phyloP scores from a whole-genome alignment of 2,888 invertebrate species.

The Megaustenia siamemsis region DNA sequence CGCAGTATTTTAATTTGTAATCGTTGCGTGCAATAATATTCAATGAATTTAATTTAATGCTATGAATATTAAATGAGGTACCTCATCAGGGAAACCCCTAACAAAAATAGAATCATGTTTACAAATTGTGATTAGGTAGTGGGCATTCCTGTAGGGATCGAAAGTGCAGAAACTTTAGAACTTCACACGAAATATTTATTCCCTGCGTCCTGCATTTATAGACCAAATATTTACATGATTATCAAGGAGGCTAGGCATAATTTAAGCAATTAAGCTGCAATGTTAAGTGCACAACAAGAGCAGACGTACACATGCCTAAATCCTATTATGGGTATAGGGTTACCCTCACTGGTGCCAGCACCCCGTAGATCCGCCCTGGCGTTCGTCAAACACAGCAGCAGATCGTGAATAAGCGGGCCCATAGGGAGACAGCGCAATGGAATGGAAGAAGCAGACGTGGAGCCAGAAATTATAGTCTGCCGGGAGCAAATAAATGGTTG shows the following conservation, averaged over 20 bases:
- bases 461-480: background rate
- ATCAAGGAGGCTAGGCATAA: conserved; percentile 11
- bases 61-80: no score
- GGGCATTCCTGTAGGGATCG: no score
- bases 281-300: background rate
- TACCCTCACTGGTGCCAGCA: conserved; percentile 34
- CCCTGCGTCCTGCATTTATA: background rate
- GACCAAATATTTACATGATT: conserved; percentile 12
- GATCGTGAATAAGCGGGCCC: conserved; percentile 17
- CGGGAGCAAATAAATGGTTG: background rate
- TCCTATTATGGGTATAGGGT: conserved; percentile 24
- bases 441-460: background rate
- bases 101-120: no score
- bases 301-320: conserved; percentile 7
- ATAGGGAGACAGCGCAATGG: background rate
- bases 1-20: no score
- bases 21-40: no score
- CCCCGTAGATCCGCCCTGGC: conserved; percentile 31
- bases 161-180: no score
- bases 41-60: no score
- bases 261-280: conserved; percentile 27
- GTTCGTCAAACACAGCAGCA: conserved; percentile 10
- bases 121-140: no score
- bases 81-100: no score
- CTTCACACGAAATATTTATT: background rate